phyloP scores from a whole-genome alignment of 2,888 invertebrate species.

The Diaphora mendica region DNA sequence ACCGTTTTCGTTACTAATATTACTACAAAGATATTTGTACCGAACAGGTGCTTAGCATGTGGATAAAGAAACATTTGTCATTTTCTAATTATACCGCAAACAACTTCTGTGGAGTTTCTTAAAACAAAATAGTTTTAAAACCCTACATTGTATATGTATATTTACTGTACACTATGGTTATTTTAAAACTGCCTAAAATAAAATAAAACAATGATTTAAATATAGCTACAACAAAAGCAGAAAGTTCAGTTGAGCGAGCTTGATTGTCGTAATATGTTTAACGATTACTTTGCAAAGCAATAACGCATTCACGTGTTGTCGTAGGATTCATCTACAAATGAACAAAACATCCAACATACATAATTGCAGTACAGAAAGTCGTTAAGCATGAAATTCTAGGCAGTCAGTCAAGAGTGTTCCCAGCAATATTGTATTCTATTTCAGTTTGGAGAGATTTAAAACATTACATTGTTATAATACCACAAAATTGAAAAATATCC shows the following conservation, averaged over 20 bases:
- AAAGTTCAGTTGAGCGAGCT: not conserved
- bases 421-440: constrained; percentile 55
- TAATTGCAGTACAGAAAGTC: constrained; percentile 38
- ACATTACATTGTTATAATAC: constrained; percentile 32
- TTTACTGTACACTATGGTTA: constrained; percentile 20
- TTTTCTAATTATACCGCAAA: constrained; percentile 58
- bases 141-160: constrained; percentile 45
- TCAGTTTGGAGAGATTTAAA: constrained; percentile 41
- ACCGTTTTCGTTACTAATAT: constrained; percentile 75
- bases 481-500: constrained; percentile 37
- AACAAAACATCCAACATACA: constrained; percentile 26
- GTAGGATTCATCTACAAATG: not conserved
- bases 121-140: constrained; percentile 34
- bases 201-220: not conserved
- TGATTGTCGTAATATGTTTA: not conserved
- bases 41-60: constrained; percentile 75
- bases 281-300: not conserved
- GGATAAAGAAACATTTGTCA: constrained; percentile 52
- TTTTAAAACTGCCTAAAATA: not conserved
- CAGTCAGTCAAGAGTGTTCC: constrained; percentile 13
- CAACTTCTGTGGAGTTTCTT: constrained; percentile 66
- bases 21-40: constrained; percentile 60
- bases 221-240: not conserved
- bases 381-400: constrained; percentile 22
- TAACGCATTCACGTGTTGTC: constrained; percentile 15